Conservation (phyloP, 2,797 vertebrate species). For the Macroramphosus scolopax region DNA sequence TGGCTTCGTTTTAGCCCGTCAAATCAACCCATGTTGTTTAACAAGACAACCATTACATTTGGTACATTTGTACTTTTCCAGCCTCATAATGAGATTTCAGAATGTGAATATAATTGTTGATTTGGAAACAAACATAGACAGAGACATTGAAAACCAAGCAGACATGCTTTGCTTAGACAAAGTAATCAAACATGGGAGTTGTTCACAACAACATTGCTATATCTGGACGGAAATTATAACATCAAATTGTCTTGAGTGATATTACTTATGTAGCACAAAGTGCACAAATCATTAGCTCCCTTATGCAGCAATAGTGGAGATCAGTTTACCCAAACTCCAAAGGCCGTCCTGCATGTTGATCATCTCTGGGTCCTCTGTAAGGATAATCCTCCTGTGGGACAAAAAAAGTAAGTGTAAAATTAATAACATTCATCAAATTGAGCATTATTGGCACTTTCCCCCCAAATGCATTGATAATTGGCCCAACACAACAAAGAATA, state of each 20-base stretch:
- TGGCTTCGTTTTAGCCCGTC: neutral
- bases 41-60: neutral
- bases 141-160: too few species aligned
- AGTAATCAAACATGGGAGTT: constrained; percentile 4
- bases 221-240: constrained; percentile 2
- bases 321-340: constrained; percentile 75
- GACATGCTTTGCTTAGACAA: too few species aligned
- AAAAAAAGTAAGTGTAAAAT: constrained; percentile 4
- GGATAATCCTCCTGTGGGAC: constrained; percentile 71
- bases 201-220: neutral
- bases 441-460: too few species aligned
- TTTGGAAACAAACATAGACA: too few species aligned
- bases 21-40: neutral
- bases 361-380: constrained; percentile 76
- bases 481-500: too few species aligned
- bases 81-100: too few species aligned
- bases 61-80: neutral
- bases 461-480: too few species aligned
- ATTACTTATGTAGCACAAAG: neutral
- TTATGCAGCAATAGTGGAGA: neutral
- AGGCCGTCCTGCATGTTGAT: constrained; percentile 65
- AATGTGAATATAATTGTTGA: too few species aligned
- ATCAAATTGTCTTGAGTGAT: neutral
- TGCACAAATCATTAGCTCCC: neutral
- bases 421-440: too few species aligned